phyloP scores from a whole-genome alignment of 2,113 vertebrate species.

The Anarhynchus alexandrinus region DNA sequence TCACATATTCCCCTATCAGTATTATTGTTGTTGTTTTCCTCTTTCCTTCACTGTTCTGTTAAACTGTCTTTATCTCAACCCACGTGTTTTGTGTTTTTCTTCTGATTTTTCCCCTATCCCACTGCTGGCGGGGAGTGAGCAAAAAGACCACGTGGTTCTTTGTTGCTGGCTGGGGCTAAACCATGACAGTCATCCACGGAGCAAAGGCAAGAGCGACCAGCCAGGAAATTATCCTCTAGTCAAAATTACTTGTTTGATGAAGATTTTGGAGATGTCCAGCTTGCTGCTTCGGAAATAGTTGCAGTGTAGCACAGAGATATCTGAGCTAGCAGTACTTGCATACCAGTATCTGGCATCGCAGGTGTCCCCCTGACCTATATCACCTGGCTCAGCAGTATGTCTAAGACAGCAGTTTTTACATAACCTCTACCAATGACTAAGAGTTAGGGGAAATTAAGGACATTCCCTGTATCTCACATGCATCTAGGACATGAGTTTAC shows the following conservation, averaged over 20 bases:
- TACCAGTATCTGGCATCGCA: not conserved
- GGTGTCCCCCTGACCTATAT: not conserved
- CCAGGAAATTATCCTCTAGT: not conserved
- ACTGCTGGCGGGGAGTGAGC: too few species aligned
- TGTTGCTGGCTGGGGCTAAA: too few species aligned
- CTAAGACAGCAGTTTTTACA: not conserved
- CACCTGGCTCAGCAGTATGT: not conserved
- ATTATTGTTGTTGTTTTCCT: too few species aligned
- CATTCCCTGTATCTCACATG: not conserved
- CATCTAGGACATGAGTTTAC: not conserved
- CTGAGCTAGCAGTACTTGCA: not conserved
- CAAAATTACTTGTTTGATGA: not conserved
- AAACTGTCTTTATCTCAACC: too few species aligned
- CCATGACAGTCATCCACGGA: not conserved
- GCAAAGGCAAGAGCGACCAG: not conserved
- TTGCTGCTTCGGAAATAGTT: not conserved
- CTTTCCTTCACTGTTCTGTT: too few species aligned
- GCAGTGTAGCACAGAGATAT: not conserved
- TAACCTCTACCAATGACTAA: not conserved
- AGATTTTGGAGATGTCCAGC: not conserved
- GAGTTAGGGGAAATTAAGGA: not conserved
- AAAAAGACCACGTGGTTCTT: too few species aligned
- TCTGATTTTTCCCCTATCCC: too few species aligned
- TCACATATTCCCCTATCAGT: too few species aligned
- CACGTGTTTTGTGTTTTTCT: too few species aligned